Conservation (phyloP, 2,113 vertebrate species). For the Eulemur rufifrons region DNA sequence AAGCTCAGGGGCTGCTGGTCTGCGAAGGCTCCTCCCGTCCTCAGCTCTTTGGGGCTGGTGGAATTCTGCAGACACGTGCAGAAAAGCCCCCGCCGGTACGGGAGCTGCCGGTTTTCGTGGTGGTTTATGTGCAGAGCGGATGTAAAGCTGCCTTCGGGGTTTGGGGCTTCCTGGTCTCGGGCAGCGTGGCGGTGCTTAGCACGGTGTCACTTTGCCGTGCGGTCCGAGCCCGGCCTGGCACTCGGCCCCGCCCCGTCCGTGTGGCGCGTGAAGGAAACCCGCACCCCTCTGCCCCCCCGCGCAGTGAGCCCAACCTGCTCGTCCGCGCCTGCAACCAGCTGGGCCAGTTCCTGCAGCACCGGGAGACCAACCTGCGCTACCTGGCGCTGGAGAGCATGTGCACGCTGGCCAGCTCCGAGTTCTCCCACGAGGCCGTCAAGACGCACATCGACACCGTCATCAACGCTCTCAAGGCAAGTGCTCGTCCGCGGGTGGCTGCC, state of each 20-base stretch:
- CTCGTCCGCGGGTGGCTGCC: neutral
- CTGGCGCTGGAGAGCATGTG: slow-evolving; percentile 90
- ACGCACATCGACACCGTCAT: slow-evolving; percentile 90
- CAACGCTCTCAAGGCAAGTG: slow-evolving; percentile 87
- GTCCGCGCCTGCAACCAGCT: slow-evolving; percentile 91
- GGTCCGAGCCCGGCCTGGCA: fast-evolving
- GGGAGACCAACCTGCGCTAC: slow-evolving; percentile 91
- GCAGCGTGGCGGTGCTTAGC: fast-evolving
- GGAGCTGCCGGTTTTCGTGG: neutral
- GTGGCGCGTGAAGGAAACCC: neutral
- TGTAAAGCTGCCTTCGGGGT: fast-evolving
- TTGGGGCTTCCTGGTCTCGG: fast-evolving
- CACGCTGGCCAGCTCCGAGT: slow-evolving; percentile 66
- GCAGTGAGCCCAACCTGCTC: slow-evolving; percentile 85
- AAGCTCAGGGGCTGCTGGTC: too few relatives aligned
- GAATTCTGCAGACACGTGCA: too few relatives aligned
- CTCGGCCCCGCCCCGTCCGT: neutral
- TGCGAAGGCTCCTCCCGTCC: neutral
- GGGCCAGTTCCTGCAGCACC: slow-evolving; percentile 91
- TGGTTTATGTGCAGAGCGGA: neutral
- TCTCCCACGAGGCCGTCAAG: slow-evolving; percentile 85
- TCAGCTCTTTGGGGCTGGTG: neutral
- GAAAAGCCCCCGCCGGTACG: fast-evolving
- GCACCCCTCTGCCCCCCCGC: fast-evolving
- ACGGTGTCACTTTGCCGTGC: fast-evolving